Evolutionary conservation across 2,113 vertebrate genomes (phyloP), one percentile per base, ranked within the genome.

Genomic region (Xenopus borealis): DNA sequence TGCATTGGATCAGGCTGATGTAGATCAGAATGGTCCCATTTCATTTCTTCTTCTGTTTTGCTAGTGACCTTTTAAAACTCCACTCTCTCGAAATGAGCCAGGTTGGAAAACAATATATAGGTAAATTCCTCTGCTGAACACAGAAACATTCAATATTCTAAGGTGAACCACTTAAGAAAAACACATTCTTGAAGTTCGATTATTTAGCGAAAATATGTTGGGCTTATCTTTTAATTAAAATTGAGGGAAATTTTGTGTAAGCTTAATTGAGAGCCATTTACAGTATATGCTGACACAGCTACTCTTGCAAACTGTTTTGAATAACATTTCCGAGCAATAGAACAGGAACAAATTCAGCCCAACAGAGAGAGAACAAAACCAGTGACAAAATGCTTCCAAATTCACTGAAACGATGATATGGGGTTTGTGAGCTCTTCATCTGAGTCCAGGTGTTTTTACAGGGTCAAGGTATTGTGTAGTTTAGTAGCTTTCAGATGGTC

Each of bases 401-500:
- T 2, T 27, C 23, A 27, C 23, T 27, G 23, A 3, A 27, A 27
- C 23, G 23, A 27, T 27, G 3, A 27, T 2, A 27, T 27, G 23
- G 23, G 23, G 23, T 27, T 27, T 27, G 23, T 27, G 23, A 3
- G 23, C 23, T 27, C 23, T 27, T 27, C 23, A 27, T 27, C 23
- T 27, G 3, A n/a, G 79, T 82, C 89, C 86, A 86, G 81, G 81
- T 83, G 79, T 83, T 81, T 83, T 81, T 71, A 62, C 33, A 58
- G 55, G 72, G 82, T 83, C 73, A 66, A 7, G 70, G 83, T 78
- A 86, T 2, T 72, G 71, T 76, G 76, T 74, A 87, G 81, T 78
- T 81, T 80, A 83, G 81, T 47, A 81, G 84, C 83, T 83, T 84
- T 87, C 80, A 84, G 85, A 86, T 80, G 79, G 82, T 79, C 79